Conservation (phyloP, 2,888 invertebrate genomes). For the Petrolisthes cinctipes region DNA sequence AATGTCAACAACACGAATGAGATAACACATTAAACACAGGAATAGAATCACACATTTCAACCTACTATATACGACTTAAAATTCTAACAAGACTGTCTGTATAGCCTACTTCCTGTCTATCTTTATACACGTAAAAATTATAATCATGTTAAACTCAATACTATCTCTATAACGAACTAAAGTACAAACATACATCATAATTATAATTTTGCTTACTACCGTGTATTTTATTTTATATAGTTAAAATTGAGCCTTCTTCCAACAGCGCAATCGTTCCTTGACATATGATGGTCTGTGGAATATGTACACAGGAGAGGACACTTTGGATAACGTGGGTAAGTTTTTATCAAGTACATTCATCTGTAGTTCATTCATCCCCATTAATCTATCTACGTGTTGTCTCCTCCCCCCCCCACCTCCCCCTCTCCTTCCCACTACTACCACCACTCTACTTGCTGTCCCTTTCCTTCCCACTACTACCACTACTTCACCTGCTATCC, state of each 20-base stretch:
- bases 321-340: conserved; percentile 66
- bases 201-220: background rate
- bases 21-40: no score
- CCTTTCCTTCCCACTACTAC: background rate
- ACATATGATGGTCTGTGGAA: conserved; percentile 82
- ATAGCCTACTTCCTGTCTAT: no score
- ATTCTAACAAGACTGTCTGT: no score
- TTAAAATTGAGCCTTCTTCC: conserved; percentile 64
- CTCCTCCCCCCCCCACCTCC: background rate
- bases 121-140: background rate
- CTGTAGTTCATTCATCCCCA: no score
- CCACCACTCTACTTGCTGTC: background rate
- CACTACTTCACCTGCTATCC: background rate
- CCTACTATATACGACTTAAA: no score
- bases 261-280: conserved; percentile 82
- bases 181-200: background rate
- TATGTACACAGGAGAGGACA: conserved; percentile 79
- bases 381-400: no score
- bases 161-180: no score
- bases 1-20: no score
- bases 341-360: no score
- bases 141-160: background rate
- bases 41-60: no score
- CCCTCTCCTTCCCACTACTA: background rate
- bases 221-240: background rate